phyloP scores from a whole-genome alignment of 2,888 invertebrate species.

The Achlya flavicornis region DNA sequence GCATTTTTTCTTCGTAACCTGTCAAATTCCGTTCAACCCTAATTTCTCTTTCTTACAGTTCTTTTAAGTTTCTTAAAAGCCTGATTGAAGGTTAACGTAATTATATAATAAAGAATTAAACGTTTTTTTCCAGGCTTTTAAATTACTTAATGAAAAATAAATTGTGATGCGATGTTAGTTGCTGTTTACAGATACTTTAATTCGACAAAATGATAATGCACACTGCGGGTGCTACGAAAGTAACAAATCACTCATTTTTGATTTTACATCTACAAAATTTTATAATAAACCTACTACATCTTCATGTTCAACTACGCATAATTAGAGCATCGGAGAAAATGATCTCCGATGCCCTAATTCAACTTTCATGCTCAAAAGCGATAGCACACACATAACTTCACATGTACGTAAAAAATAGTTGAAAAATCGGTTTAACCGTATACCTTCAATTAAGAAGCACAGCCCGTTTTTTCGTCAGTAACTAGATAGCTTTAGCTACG shows the following conservation, averaged over 20 bases:
- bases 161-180: not conserved
- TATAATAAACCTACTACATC: no score
- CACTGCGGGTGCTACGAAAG: no score
- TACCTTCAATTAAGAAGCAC: constrained; percentile 6
- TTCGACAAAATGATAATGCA: no score
- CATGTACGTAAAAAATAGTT: not conserved
- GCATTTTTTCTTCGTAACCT: not conserved
- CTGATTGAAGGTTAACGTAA: not conserved
- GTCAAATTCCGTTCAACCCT: constrained; percentile 7
- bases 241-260: no score
- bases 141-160: not conserved
- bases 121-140: not conserved
- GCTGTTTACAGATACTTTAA: no score
- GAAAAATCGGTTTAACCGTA: not conserved
- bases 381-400: not conserved
- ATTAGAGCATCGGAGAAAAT: no score
- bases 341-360: not conserved
- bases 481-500: constrained; percentile 15
- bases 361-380: not conserved
- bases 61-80: not conserved
- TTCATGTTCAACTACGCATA: no score
- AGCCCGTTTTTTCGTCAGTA: constrained; percentile 4
- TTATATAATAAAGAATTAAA: not conserved
- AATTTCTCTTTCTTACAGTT: not conserved
- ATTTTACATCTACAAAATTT: no score